Evolutionary conservation across 1,140 invertebrate species (phyloP).

Genomic region (Drosophila sechellia): DNA sequence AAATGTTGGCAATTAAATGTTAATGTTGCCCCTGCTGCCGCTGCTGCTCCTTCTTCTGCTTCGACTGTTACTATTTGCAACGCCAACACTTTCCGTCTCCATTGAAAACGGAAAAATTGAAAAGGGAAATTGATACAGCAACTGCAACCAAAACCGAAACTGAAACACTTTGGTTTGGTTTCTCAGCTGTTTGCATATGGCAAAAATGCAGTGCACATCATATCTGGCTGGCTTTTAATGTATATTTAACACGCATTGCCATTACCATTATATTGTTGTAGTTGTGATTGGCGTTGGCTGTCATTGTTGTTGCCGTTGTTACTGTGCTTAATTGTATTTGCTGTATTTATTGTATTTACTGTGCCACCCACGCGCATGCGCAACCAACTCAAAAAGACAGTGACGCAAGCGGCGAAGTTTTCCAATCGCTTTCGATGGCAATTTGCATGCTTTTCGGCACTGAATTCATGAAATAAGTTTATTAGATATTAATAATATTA

Average conservation of each 20-base stretch:
- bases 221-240: slow-evolving; percentile 56
- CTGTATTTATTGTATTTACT: slow-evolving; percentile 16
- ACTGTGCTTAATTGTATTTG: slow-evolving; percentile 12
- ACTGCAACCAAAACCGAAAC: slow-evolving; percentile 11
- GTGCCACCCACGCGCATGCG: slow-evolving; percentile 36
- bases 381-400: slow-evolving; percentile 13
- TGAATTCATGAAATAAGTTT: too few species aligned
- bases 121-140: slow-evolving; percentile 69
- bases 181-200: slow-evolving; percentile 39
- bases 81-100: slow-evolving; percentile 58
- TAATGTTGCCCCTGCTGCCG: slow-evolving; percentile 60
- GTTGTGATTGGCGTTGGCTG: slow-evolving; percentile 4
- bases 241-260: slow-evolving; percentile 79
- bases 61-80: slow-evolving; percentile 1
- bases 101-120: slow-evolving; percentile 59
- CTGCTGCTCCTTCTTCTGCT: slow-evolving; percentile 3
- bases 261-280: slow-evolving; percentile 44
- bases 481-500: too few species aligned
- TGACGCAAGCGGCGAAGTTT: slow-evolving; percentile 13
- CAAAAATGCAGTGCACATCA: slow-evolving; percentile 47
- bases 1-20: slow-evolving; percentile 80
- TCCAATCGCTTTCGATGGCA: neutral
- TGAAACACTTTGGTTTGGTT: slow-evolving; percentile 21
- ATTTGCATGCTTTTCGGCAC: too few species aligned
- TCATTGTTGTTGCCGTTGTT: slow-evolving; percentile 14